These are phyloP conservation scores for Barnardius zonarius DNA, from an alignment of 2,113 vertebrate genomes.

Conservation along the genomic window DNA sequence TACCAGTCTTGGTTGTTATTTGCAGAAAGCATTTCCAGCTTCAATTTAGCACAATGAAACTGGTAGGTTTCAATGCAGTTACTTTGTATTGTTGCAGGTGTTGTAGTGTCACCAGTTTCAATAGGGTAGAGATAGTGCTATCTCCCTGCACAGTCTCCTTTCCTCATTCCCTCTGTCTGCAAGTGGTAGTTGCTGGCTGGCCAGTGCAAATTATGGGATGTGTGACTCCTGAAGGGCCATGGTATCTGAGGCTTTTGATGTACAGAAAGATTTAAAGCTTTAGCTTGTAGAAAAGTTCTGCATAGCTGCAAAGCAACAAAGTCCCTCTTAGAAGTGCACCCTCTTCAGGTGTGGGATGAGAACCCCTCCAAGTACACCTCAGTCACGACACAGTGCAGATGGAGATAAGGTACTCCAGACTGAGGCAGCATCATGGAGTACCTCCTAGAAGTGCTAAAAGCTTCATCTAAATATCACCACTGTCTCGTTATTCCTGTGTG, in stretches of 20 bases:
- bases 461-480: neutral
- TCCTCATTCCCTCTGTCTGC: neutral
- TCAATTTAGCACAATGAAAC: neutral
- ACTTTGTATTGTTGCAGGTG: neutral
- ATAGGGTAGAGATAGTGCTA: neutral
- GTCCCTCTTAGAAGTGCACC: neutral
- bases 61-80: neutral
- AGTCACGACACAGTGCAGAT: no score
- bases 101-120: rapidly evolving
- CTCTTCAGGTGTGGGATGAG: neutral
- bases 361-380: neutral
- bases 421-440: neutral
- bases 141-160: neutral
- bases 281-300: neutral
- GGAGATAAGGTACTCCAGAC: neutral
- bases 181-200: neutral
- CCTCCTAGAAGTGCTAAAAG: neutral
- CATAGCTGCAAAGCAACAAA: neutral
- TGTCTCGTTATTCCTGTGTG: neutral
- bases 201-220: neutral
- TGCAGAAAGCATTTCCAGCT: neutral
- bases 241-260: neutral
- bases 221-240: neutral
- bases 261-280: neutral
- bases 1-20: neutral